These are phyloP conservation scores for Macrophya annulata DNA, from an alignment of 2,888 invertebrate genomes.

Conservation along the genomic window DNA sequence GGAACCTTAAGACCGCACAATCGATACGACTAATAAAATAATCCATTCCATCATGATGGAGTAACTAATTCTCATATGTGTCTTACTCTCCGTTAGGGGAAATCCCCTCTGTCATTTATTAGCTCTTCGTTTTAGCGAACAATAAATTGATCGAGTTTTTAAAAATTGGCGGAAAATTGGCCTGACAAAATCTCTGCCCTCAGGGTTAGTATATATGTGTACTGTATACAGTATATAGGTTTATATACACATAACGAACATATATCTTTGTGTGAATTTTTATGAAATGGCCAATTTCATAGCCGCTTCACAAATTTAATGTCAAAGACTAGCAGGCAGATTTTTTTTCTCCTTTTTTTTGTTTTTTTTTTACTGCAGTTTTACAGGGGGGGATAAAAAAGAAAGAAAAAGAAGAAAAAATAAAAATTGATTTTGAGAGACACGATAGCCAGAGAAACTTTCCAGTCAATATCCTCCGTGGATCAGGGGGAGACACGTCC, in stretches of 20 bases:
- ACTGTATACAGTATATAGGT: not conserved
- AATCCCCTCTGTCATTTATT: not conserved
- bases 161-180: constrained; percentile 33
- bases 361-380: not conserved
- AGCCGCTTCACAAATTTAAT: constrained; percentile 1
- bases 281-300: constrained; percentile 24
- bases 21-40: constrained; percentile 14
- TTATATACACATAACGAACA: not conserved
- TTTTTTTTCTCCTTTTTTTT: not conserved
- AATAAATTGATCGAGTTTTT: constrained; percentile 26
- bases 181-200: not conserved
- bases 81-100: not conserved
- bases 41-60: not conserved
- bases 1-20: not conserved
- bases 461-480: not conserved
- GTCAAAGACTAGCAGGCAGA: not conserved
- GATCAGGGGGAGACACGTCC: constrained; percentile 22
- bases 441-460: not conserved
- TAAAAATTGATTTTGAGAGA: not conserved
- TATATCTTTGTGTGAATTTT: not conserved
- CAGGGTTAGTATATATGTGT: not conserved
- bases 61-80: not conserved
- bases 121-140: constrained; percentile 26
- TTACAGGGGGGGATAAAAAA: not conserved
- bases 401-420: not conserved